Evolutionary conservation across 2,888 invertebrate genomes (phyloP).

Genomic region (Serrognathus titanus): DNA sequence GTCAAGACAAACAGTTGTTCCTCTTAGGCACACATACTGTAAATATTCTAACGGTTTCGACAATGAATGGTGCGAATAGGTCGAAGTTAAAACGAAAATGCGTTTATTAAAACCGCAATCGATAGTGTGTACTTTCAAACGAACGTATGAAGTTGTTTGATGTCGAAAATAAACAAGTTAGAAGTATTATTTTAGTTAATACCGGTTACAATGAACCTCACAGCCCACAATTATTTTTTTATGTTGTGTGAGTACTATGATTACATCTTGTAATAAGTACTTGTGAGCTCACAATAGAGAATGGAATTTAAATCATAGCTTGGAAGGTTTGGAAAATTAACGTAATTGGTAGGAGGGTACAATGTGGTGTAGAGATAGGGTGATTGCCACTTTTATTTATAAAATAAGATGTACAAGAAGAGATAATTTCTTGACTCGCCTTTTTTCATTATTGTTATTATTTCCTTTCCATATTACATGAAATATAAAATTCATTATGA

Average conservation of each 20-base stretch:
- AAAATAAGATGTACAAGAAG: conserved; percentile 19
- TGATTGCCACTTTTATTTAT: conserved; percentile 26
- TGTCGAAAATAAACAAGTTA: background rate
- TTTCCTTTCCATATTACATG: background rate
- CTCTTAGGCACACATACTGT: no score
- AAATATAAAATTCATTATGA: background rate
- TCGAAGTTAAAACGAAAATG: no score
- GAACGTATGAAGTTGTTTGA: background rate
- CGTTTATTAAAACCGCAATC: no score
- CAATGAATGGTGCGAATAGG: no score
- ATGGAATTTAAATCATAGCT: conserved; percentile 49
- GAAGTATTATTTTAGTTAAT: conserved; percentile 3
- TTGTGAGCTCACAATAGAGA: conserved; percentile 46
- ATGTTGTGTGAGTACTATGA: conserved; percentile 39
- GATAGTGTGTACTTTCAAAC: no score
- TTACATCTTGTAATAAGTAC: conserved; percentile 45
- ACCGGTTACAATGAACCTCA: conserved; percentile 16
- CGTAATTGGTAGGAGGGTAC: conserved; percentile 43
- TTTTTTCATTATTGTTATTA: background rate
- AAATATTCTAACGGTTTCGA: no score
- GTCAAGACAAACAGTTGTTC: no score
- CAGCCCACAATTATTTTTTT: conserved; percentile 15
- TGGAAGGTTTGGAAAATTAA: conserved; percentile 44
- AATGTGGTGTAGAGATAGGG: conserved; percentile 22
- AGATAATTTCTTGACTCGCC: conserved; percentile 9